These are phyloP conservation scores for Cuniculus paca DNA, from an alignment of 2,797 vertebrate genomes.

Conservation along the genomic window DNA sequence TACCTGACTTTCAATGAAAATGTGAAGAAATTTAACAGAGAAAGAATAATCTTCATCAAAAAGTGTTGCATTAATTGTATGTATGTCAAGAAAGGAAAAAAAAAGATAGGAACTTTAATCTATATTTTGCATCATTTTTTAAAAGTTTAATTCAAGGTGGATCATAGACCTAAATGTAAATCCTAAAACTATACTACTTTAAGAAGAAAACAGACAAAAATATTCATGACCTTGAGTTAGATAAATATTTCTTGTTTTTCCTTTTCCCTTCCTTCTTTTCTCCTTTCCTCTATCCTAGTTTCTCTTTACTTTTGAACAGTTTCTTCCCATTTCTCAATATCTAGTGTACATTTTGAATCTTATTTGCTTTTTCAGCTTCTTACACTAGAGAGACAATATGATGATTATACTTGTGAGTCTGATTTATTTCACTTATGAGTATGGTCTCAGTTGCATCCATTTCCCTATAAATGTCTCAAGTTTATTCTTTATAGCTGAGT, in stretches of 20 bases:
- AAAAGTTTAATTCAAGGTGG: conserved; percentile 7
- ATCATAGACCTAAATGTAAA: neutral
- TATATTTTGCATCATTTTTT: neutral
- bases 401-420: no score
- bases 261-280: no score
- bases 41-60: neutral
- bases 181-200: neutral
- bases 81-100: neutral
- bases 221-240: neutral
- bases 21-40: neutral
- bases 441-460: no score
- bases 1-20: neutral
- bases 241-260: neutral
- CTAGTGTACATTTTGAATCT: no score
- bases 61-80: neutral
- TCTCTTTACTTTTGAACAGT: no score
- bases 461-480: no score
- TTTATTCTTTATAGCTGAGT: no score
- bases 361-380: no score
- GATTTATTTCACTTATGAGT: no score
- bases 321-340: no score
- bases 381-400: no score
- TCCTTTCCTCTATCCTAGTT: no score
- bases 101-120: neutral
- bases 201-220: neutral